phyloP scores from a whole-genome alignment of 2,888 invertebrate species.

The Therioaphis trifolii region DNA sequence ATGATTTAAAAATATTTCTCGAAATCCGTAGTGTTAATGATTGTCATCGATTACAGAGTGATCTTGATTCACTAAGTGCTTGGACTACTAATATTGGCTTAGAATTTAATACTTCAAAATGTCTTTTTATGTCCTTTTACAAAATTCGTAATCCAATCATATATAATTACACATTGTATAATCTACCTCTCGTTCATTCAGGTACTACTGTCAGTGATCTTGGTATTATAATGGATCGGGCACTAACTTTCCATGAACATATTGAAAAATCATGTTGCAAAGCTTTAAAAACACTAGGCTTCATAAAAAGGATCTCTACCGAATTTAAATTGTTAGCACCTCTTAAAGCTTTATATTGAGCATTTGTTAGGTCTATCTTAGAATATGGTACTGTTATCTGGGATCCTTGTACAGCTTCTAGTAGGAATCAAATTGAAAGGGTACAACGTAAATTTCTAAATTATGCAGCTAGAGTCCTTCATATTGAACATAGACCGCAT shows the following conservation, averaged over 20 bases:
- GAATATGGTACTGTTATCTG: no score
- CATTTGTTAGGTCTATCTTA: no score
- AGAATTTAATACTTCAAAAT: constrained; percentile 1
- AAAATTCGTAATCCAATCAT: not conserved
- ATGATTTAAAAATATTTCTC: constrained; percentile 2
- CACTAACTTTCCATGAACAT: not conserved
- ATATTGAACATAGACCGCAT: no score
- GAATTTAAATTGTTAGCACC: no score
- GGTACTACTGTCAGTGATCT: constrained; percentile 10
- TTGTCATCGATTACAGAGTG: not conserved
- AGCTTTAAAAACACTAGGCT: no score
- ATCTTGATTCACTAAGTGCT: not conserved
- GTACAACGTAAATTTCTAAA: no score
- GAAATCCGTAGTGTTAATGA: not conserved
- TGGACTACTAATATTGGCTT: not conserved
- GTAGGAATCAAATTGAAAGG: no score
- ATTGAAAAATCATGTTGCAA: no score
- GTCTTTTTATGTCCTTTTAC: not conserved
- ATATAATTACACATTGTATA: not conserved
- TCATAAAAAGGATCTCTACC: no score
- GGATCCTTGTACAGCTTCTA: no score
- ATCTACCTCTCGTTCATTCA: not conserved
- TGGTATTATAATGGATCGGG: constrained; percentile 6
- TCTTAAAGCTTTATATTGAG: no score
- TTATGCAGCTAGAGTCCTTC: no score